Conservation (phyloP, 2,797 vertebrate species). For the Lerista edwardsae region DNA sequence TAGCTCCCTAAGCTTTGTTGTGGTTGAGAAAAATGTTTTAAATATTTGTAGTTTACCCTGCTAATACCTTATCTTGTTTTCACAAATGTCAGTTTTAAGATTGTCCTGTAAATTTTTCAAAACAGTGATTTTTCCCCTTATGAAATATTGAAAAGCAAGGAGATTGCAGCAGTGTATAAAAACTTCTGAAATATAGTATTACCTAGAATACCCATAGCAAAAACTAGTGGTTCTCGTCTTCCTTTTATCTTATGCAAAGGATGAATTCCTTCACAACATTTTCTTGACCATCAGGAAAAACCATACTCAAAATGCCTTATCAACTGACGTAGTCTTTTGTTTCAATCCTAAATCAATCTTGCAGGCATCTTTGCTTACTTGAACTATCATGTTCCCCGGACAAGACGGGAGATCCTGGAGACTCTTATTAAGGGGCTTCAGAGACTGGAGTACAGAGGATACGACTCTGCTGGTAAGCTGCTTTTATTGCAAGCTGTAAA, state of each 20-base stretch:
- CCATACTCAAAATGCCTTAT: no score
- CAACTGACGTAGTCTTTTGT: background rate
- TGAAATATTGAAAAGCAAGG: background rate
- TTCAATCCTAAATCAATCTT: background rate
- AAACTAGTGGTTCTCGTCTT: fast-evolving
- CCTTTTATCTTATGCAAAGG: fast-evolving
- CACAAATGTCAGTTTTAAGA: background rate
- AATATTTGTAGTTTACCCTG: background rate
- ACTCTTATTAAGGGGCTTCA: conserved; percentile 94
- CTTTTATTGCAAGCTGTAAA: fast-evolving
- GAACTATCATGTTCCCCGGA: conserved; percentile 96
- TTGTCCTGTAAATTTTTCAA: no score
- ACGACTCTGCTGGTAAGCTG: conserved; percentile 91
- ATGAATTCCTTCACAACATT: background rate
- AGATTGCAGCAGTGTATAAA: background rate
- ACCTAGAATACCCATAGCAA: background rate
- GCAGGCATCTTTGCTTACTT: conserved; percentile 98
- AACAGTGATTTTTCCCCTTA: background rate
- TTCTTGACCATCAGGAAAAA: fast-evolving
- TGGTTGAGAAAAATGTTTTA: no score
- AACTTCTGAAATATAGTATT: background rate
- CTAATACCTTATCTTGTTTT: background rate
- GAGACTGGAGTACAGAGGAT: conserved; percentile 96
- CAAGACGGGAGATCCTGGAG: conserved; percentile 94
- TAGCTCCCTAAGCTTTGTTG: no score